Percentiles rank a stretch among this genome's conserved stretches.
Conservation (phyloP, 2,888 invertebrate genomes). For the Minunthozetes semirufus region DNA sequence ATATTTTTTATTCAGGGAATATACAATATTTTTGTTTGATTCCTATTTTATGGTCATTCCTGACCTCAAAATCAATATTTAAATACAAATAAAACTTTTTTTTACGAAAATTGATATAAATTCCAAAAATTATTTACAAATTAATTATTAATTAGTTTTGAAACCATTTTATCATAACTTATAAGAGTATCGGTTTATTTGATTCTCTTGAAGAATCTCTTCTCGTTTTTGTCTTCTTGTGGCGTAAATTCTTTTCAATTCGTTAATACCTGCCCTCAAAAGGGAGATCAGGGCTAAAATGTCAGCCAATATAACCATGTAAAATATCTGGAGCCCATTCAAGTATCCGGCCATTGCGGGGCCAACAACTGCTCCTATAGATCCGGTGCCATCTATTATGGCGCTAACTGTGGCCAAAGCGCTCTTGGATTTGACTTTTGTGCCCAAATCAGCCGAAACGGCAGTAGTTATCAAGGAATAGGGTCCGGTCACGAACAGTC, state of each 20-base stretch:
- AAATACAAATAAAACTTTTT: no score
- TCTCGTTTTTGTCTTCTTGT: neutral
- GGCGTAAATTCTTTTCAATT: constrained; percentile 12
- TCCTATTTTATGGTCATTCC: no score
- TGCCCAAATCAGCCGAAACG: constrained; percentile 77
- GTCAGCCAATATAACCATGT: constrained; percentile 79
- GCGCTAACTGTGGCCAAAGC: constrained; percentile 92
- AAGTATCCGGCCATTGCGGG: constrained; percentile 78
- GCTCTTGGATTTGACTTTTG: constrained; percentile 49
- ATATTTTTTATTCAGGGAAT: no score
- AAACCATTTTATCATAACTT: neutral
- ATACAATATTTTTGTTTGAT: no score
- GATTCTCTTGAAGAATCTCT: no score
- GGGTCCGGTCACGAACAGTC: constrained; percentile 72
- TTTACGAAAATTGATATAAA: no score
- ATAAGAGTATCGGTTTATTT: neutral
- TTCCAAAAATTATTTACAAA: no score
- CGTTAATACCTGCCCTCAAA: constrained; percentile 30
- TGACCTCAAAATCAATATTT: no score
- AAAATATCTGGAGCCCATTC: constrained; percentile 72
- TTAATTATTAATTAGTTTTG: no score
- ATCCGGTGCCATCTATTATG: constrained; percentile 93
- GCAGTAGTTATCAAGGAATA: constrained; percentile 94
- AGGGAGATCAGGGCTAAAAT: constrained; percentile 61
- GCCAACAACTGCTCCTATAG: constrained; percentile 86